Conservation (phyloP, 1,140 invertebrate genomes). For the Condylostylus longicornis region DNA sequence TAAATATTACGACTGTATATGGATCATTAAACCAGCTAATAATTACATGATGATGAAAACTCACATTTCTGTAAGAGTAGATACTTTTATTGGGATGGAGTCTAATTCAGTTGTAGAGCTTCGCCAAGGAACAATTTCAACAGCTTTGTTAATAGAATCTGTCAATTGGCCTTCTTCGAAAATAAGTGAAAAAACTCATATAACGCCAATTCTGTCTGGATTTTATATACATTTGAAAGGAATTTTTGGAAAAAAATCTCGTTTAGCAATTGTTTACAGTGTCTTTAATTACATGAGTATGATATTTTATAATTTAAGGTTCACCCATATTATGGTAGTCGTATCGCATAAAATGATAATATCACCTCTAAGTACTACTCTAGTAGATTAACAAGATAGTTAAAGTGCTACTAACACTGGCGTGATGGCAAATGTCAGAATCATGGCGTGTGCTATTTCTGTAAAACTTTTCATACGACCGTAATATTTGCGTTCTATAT, state of each 20-base stretch:
- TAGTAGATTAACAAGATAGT: too few species aligned
- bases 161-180: conserved; percentile 37
- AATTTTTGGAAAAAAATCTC: conserved; percentile 44
- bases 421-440: too few species aligned
- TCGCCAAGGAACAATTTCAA: conserved; percentile 50
- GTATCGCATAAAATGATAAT: too few species aligned
- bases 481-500: too few species aligned
- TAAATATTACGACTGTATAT: conserved; percentile 49
- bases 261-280: conserved; percentile 51
- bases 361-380: too few species aligned
- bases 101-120: conserved; percentile 45
- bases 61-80: conserved; percentile 50
- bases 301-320: conserved; percentile 11
- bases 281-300: conserved; percentile 57
- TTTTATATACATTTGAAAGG: conserved; percentile 54
- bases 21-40: conserved; percentile 51
- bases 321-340: too few species aligned
- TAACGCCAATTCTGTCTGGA: conserved; percentile 44
- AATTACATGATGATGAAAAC: conserved; percentile 51
- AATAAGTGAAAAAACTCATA: conserved; percentile 39
- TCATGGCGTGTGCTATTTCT: too few species aligned
- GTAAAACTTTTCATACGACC: too few species aligned
- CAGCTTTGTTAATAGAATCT: conserved; percentile 42
- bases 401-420: too few species aligned
- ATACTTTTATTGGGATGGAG: conserved; percentile 48